Percentiles rank a stretch among this genome's conserved stretches.
Evolutionary conservation across 2,797 vertebrate species (phyloP).

Genomic region (Premnoplex brunnescens): DNA sequence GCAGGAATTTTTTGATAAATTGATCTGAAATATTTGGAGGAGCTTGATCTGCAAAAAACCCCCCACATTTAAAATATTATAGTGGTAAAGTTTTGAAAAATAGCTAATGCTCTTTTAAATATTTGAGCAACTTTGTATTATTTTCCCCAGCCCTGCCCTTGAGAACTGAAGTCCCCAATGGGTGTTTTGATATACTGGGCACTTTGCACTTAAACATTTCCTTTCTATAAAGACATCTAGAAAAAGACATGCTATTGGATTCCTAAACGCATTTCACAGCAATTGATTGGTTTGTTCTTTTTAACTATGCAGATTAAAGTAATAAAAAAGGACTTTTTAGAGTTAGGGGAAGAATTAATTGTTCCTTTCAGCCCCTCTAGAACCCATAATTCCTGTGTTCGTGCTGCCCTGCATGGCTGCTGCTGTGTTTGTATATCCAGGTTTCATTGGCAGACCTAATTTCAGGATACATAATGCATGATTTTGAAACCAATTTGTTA

Average conservation of each 20-base stretch:
- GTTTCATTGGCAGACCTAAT: constrained; percentile 81
- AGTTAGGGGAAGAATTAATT: constrained; percentile 53
- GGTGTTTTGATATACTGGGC: background rate
- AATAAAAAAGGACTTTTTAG: constrained; percentile 56
- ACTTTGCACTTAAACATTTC: background rate
- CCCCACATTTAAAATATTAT: background rate
- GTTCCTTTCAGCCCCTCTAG: constrained; percentile 23
- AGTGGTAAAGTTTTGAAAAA: background rate
- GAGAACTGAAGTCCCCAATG: background rate
- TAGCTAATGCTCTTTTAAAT: background rate
- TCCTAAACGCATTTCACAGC: constrained; percentile 31
- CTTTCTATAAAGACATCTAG: background rate
- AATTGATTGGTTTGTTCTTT: constrained; percentile 61
- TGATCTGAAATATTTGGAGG: constrained; percentile 44
- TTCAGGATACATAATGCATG: constrained; percentile 85
- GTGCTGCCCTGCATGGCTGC: constrained; percentile 29
- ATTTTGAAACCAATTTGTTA: constrained; percentile 85
- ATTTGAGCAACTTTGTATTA: constrained; percentile 27
- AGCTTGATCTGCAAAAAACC: background rate
- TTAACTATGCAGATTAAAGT: constrained; percentile 58
- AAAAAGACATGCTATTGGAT: background rate
- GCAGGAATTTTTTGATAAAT: constrained; percentile 36
- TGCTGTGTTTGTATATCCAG: constrained; percentile 70
- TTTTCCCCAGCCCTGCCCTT: constrained; percentile 23
- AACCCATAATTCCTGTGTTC: constrained; percentile 2